Conservation (phyloP, 2,797 vertebrate genomes). For the Paedocypris micromegethes region DNA sequence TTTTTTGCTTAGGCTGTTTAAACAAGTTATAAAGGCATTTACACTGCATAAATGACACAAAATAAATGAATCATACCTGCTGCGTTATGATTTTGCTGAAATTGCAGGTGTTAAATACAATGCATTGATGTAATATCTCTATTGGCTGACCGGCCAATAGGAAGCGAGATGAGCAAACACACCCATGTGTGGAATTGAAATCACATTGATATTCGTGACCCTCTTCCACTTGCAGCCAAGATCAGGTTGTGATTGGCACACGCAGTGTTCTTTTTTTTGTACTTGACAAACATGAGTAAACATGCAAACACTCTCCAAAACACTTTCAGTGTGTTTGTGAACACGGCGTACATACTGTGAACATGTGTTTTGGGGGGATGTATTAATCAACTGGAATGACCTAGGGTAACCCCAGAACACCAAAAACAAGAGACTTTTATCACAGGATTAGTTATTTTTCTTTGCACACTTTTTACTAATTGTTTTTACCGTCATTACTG, state of each 20-base stretch:
- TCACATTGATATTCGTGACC: constrained; percentile 4
- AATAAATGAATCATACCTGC: too few relatives aligned
- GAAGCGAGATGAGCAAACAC: constrained; percentile 43
- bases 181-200: constrained; percentile 40
- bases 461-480: too few relatives aligned
- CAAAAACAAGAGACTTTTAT: not conserved
- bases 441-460: too few relatives aligned
- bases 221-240: constrained; percentile 9
- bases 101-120: too few relatives aligned
- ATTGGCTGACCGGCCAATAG: constrained; percentile 46
- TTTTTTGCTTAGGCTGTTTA: too few relatives aligned
- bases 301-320: not conserved
- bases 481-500: too few relatives aligned
- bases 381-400: constrained; percentile 7
- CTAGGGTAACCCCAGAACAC: not conserved
- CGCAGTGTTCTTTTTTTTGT: not conserved
- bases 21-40: too few relatives aligned
- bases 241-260: not conserved
- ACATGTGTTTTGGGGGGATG: not conserved
- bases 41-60: too few relatives aligned
- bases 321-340: not conserved
- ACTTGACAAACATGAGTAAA: constrained; percentile 2
- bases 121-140: too few relatives aligned
- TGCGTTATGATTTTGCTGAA: too few relatives aligned
- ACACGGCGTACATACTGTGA: not conserved